phyloP scores from a whole-genome alignment of 1,140 invertebrate species.

The Holotrichia oblita region DNA sequence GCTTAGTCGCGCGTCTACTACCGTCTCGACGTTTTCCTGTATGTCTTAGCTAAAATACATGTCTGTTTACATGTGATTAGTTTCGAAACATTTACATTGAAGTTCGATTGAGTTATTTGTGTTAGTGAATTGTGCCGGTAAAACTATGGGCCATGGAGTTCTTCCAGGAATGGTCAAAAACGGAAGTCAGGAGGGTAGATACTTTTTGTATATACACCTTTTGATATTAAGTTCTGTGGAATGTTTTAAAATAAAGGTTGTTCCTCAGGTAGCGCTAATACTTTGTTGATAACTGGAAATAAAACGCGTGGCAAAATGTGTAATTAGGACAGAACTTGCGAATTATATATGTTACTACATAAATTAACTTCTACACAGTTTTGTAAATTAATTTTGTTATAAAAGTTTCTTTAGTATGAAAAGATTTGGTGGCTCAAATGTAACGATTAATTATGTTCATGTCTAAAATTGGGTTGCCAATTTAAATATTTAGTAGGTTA shows the following conservation, averaged over 20 bases:
- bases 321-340: not conserved
- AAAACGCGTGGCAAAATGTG: too few species aligned
- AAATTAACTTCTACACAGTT: too few species aligned
- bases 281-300: not conserved
- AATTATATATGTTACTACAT: not conserved
- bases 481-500: too few species aligned
- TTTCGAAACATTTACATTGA: not conserved
- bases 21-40: slow-evolving; percentile 33
- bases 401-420: too few species aligned
- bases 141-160: slow-evolving; percentile 57
- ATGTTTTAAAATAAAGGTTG: not conserved
- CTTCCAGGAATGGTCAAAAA: slow-evolving; percentile 55
- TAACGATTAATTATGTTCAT: too few species aligned
- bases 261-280: not conserved
- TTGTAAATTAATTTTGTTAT: too few species aligned
- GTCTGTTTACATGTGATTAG: not conserved
- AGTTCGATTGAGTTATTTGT: slow-evolving; percentile 12
- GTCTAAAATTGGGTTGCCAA: too few species aligned
- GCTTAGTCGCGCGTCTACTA: slow-evolving; percentile 33
- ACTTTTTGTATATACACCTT: slow-evolving; percentile 10
- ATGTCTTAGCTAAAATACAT: not conserved
- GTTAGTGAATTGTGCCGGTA: not conserved
- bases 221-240: not conserved
- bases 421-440: too few species aligned
- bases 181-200: slow-evolving; percentile 42